Evolutionary conservation across 2,797 vertebrate species (phyloP).

Genomic region (Phrynocephalus forsythii): DNA sequence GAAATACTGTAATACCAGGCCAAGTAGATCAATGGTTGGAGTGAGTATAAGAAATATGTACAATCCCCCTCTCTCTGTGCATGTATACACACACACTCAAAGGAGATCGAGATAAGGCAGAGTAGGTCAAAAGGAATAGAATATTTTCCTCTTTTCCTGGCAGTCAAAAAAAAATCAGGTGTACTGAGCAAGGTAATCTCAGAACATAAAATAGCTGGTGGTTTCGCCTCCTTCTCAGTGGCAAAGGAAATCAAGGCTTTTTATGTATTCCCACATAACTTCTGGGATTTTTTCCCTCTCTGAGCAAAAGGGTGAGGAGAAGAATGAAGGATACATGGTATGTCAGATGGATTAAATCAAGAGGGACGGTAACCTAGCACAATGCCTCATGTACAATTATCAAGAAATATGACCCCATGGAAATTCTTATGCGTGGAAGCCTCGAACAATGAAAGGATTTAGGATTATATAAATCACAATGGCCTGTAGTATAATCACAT

Average conservation of each 20-base stretch:
- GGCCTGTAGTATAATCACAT: constrained; percentile 55
- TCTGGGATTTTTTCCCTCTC: constrained; percentile 23
- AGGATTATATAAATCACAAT: constrained; percentile 66
- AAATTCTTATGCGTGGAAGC: constrained; percentile 55
- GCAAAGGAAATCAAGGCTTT: constrained; percentile 43
- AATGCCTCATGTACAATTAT: constrained; percentile 35
- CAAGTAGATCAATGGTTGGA: not conserved
- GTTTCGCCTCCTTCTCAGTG: constrained; percentile 25
- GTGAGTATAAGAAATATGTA: not conserved
- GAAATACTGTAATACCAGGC: not conserved
- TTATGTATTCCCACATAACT: constrained; percentile 46
- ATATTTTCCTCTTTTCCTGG: not conserved
- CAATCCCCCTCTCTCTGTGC: not conserved
- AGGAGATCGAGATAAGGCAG: not conserved
- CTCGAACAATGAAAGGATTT: constrained; percentile 54
- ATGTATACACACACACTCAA: too few species aligned
- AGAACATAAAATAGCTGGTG: constrained; percentile 17
- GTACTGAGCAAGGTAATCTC: constrained; percentile 26
- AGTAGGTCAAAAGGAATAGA: constrained; percentile 16
- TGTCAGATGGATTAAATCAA: constrained; percentile 50
- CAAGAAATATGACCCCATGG: constrained; percentile 54
- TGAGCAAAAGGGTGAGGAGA: constrained; percentile 28
- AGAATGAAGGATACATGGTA: constrained; percentile 48
- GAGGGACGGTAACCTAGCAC: constrained; percentile 17
- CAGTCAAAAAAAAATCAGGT: not conserved